Percentiles rank a stretch among this genome's conserved stretches.
Conservation (phyloP, 2,113 vertebrate genomes). For the Upupa epops region DNA sequence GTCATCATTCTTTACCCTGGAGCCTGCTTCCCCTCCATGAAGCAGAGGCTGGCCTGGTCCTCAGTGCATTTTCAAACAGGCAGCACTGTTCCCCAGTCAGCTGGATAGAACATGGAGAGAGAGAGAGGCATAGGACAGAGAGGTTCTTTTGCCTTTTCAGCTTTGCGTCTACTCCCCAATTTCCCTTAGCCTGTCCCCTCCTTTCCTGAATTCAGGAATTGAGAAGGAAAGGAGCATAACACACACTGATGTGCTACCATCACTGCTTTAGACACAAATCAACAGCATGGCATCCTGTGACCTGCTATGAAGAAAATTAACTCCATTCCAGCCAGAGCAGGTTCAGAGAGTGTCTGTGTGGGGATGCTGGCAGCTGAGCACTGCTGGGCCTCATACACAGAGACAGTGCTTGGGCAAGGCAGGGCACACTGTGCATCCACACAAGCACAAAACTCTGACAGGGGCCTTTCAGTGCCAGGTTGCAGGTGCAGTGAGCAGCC, state of each 20-base stretch:
- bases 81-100: background rate
- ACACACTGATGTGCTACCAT: background rate
- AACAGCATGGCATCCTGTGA: background rate
- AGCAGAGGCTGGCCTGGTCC: background rate
- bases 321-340: background rate
- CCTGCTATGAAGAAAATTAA: background rate
- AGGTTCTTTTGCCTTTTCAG: background rate
- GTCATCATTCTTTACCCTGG: background rate
- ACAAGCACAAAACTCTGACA: background rate
- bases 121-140: background rate
- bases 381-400: background rate
- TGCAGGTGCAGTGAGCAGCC: background rate
- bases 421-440: background rate
- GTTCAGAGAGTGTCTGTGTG: rapidly evolving
- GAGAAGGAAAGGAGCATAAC: background rate
- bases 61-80: background rate
- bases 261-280: background rate
- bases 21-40: background rate
- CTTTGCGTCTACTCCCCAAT: background rate
- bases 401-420: background rate
- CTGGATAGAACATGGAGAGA: background rate
- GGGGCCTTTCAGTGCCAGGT: background rate
- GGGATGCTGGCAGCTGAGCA: background rate
- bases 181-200: background rate
- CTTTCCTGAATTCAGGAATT: background rate